Conservation (phyloP, 2,888 invertebrate genomes). For the Drosophila paucipuncta region DNA sequence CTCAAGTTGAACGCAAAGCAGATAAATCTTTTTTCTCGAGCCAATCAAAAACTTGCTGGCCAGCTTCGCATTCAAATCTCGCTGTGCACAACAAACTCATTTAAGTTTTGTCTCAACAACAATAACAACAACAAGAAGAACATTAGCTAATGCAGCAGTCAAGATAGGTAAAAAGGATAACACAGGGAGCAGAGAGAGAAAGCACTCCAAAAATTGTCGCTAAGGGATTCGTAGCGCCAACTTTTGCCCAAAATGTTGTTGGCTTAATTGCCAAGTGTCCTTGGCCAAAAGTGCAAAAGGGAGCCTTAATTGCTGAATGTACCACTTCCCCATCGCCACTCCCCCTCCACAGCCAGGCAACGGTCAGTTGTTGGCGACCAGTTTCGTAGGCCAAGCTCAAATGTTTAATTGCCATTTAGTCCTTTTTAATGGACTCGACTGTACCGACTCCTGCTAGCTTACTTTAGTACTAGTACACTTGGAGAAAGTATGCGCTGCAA, state of each 20-base stretch:
- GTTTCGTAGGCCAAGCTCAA: slow-evolving; percentile 59
- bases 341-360: slow-evolving; percentile 8
- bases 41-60: slow-evolving; percentile 73
- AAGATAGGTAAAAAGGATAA: slow-evolving; percentile 78
- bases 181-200: slow-evolving; percentile 7
- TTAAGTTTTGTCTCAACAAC: slow-evolving; percentile 64
- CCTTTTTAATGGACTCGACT: slow-evolving; percentile 81
- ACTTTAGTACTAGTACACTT: background rate
- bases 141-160: slow-evolving; percentile 33
- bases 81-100: slow-evolving; percentile 65
- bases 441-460: background rate
- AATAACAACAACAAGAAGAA: slow-evolving; percentile 18
- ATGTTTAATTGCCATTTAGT: slow-evolving; percentile 84
- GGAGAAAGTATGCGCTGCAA: background rate
- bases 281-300: slow-evolving; percentile 71
- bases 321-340: background rate
- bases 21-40: slow-evolving; percentile 68
- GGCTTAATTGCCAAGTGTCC: slow-evolving; percentile 80
- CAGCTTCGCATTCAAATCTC: slow-evolving; percentile 64
- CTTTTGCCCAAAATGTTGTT: slow-evolving; percentile 65
- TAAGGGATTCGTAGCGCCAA: slow-evolving; percentile 69
- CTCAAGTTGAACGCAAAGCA: slow-evolving; percentile 39
- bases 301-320: slow-evolving; percentile 72
- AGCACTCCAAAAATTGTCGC: slow-evolving; percentile 60
- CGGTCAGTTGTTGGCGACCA: slow-evolving; percentile 46